Percentiles rank a stretch among this genome's conserved stretches.
phyloP scores from a whole-genome alignment of 1,140 invertebrate species.

The Limonius californicus region DNA sequence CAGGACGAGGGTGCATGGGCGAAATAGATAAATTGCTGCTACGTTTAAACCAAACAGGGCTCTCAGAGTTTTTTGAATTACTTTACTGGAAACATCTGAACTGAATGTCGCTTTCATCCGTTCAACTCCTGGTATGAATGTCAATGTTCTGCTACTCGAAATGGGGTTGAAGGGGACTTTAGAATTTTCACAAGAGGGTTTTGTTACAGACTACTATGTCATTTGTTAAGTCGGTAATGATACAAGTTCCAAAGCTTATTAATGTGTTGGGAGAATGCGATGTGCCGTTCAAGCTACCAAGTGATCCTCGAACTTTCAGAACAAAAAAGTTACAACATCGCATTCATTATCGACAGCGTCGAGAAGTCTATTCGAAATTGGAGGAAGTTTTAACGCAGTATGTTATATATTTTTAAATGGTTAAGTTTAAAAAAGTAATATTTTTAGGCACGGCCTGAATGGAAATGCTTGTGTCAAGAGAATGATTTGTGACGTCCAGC shows the following conservation, averaged over 20 bases:
- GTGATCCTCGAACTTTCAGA: slow-evolving; percentile 23
- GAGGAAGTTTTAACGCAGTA: slow-evolving; percentile 23
- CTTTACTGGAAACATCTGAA: too few relatives aligned
- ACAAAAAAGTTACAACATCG: slow-evolving; percentile 14
- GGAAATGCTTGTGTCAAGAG: slow-evolving; percentile 62
- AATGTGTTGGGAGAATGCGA: slow-evolving; percentile 35
- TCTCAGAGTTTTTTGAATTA: too few relatives aligned
- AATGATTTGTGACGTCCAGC: slow-evolving; percentile 63
- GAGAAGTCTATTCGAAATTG: slow-evolving; percentile 28
- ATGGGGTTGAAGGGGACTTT: background rate
- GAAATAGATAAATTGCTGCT: background rate
- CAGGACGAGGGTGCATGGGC: background rate
- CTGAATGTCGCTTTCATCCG: too few relatives aligned
- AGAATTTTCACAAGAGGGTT: background rate
- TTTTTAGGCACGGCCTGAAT: slow-evolving; percentile 57
- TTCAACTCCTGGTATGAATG: background rate
- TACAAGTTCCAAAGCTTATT: slow-evolving; percentile 31
- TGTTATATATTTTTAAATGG: background rate
- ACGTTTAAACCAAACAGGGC: background rate
- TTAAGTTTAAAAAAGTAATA: background rate
- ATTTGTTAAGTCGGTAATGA: slow-evolving; percentile 31
- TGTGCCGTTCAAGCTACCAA: slow-evolving; percentile 34
- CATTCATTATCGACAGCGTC: slow-evolving; percentile 18
- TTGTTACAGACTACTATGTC: slow-evolving; percentile 34
- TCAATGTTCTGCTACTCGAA: background rate